phyloP scores from a whole-genome alignment of 2,113 vertebrate genomes.

The Polyodon spathula region DNA sequence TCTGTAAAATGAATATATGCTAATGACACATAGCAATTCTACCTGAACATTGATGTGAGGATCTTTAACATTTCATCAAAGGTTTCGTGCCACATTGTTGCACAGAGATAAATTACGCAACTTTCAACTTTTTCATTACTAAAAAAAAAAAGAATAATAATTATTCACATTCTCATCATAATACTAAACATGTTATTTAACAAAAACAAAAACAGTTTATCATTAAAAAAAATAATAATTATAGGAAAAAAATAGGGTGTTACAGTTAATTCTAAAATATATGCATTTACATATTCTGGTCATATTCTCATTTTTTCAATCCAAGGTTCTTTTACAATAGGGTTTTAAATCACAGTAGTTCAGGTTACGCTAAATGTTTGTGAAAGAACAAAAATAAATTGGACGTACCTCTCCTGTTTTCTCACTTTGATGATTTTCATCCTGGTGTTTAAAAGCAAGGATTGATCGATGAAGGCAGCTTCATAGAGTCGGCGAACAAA shows the following conservation, averaged over 20 bases:
- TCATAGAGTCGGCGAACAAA: slow-evolving; percentile 66
- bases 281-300: background rate
- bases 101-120: slow-evolving; percentile 61
- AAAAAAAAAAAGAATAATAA: slow-evolving; percentile 12
- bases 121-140: slow-evolving; percentile 42
- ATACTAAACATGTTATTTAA: too few relatives aligned
- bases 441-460: slow-evolving; percentile 59
- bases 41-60: slow-evolving; percentile 68
- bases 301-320: too few relatives aligned
- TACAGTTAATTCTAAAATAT: too few relatives aligned
- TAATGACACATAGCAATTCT: background rate
- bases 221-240: slow-evolving; percentile 2
- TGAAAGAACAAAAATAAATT: background rate
- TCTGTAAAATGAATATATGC: background rate
- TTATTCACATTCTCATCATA: too few relatives aligned
- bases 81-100: slow-evolving; percentile 72
- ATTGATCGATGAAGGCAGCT: slow-evolving; percentile 63
- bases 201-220: too few relatives aligned
- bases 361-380: background rate
- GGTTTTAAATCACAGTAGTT: background rate
- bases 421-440: slow-evolving; percentile 46
- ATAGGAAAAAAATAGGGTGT: background rate
- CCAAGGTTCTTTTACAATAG: too few relatives aligned
- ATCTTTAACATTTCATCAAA: slow-evolving; percentile 71
- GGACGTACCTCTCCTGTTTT: slow-evolving; percentile 41